A percentile compares a stretch with the other conserved stretches of the same genome.
Conservation (phyloP, 2,888 invertebrate species). For the Ophraella communa region DNA sequence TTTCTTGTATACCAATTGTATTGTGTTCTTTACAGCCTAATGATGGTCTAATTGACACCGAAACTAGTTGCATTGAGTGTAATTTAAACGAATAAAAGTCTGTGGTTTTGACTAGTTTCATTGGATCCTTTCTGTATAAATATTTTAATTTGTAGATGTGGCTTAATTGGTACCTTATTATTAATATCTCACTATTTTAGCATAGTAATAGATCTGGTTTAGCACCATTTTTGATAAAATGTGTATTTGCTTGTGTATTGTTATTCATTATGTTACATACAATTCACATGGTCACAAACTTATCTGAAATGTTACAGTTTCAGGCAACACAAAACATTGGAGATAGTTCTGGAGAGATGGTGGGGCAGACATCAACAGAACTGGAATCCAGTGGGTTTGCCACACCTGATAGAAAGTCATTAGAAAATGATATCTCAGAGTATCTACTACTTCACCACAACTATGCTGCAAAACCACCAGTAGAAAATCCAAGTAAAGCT, state of each 20-base stretch:
- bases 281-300: not conserved
- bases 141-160: not conserved
- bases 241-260: not conserved
- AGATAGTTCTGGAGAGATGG: constrained; percentile 73
- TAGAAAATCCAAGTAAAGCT: constrained; percentile 8
- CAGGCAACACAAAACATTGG: constrained; percentile 60
- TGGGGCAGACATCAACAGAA: constrained; percentile 86
- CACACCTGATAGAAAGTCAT: constrained; percentile 40
- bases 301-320: constrained; percentile 30
- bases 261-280: not conserved
- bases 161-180: not conserved
- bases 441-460: constrained; percentile 56
- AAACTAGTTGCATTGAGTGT: no score
- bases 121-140: no score
- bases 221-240: not conserved
- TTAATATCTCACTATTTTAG: no score
- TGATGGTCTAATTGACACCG: no score
- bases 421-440: constrained; percentile 52
- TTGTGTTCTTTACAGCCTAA: no score
- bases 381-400: constrained; percentile 79
- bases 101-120: no score
- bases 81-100: no score
- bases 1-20: no score
- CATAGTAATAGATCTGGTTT: not conserved
- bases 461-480: constrained; percentile 50